Percentiles rank a stretch among this genome's conserved stretches.
Conservation (phyloP, 2,888 invertebrate species). For the Augochlorella aurata region DNA sequence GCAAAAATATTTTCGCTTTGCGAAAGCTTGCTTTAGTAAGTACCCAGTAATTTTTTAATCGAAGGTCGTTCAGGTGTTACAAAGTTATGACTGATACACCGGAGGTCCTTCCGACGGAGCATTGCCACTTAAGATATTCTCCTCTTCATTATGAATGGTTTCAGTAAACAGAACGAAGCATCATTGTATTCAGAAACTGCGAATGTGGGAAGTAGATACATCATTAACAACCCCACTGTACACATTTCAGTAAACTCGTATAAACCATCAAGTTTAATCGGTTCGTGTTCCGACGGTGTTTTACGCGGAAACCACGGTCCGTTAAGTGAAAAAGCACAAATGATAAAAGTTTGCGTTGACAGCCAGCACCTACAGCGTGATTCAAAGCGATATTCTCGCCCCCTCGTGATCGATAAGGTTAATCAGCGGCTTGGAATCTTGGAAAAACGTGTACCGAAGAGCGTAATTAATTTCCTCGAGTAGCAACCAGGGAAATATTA, state of each 20-base stretch:
- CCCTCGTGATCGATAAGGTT: not conserved
- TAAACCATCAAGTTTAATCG: not conserved
- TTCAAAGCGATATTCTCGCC: conserved; percentile 1
- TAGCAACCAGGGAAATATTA: conserved; percentile 6
- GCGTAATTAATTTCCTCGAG: conserved; percentile 10
- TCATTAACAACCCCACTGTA: no score
- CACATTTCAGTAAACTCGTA: not conserved
- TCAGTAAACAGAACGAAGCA: no score
- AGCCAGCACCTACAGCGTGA: conserved; percentile 2
- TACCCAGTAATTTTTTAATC: no score
- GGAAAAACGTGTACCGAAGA: not conserved
- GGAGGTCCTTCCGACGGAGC: not conserved
- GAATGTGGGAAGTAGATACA: not conserved
- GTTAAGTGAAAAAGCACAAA: not conserved
- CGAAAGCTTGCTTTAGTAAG: no score
- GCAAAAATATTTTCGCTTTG: no score
- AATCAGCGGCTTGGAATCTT: not conserved
- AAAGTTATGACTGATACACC: not conserved
- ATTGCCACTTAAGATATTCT: no score
- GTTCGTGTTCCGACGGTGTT: not conserved
- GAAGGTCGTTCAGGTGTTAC: no score
- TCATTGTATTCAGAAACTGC: not conserved
- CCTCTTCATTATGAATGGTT: no score
- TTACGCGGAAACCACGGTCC: not conserved
- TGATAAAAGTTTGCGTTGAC: not conserved